These are phyloP conservation scores for Spialia ferax DNA, from an alignment of 2,888 invertebrate genomes.

Conservation along the genomic window DNA sequence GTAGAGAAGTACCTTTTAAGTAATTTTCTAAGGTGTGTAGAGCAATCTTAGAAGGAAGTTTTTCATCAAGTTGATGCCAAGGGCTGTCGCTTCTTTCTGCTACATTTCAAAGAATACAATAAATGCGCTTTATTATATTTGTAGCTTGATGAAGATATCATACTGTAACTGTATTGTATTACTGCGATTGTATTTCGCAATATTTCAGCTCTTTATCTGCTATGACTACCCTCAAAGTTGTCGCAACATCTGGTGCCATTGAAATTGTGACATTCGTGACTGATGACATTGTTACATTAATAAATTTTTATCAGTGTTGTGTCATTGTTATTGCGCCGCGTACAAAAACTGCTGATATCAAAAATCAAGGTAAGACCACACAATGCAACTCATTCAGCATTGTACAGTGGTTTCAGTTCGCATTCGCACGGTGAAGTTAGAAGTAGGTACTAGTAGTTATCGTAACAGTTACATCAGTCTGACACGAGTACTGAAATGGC, in stretches of 20 bases:
- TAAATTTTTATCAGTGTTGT: constrained; percentile 12
- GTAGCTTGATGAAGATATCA: background rate
- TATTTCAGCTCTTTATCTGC: background rate
- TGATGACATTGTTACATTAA: constrained; percentile 32
- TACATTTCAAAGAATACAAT: background rate
- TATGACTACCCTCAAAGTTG: background rate
- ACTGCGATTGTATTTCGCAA: background rate
- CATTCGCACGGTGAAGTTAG: constrained; percentile 4
- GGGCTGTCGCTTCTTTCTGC: background rate
- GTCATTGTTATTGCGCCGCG: constrained; percentile 11
- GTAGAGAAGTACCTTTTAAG: too few species aligned
- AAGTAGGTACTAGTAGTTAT: constrained; percentile 21
- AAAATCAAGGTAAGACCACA: constrained; percentile 51
- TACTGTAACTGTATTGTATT: background rate
- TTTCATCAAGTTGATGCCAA: background rate
- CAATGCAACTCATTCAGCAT: constrained; percentile 19
- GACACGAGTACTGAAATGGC: constrained; percentile 49
- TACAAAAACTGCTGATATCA: constrained; percentile 51
- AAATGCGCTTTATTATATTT: background rate
- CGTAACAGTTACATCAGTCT: constrained; percentile 40
- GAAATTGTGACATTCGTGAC: constrained; percentile 10
- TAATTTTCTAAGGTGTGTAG: too few species aligned
- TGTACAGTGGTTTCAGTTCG: constrained; percentile 3
- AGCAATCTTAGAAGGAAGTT: too few species aligned
- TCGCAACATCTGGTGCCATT: constrained; percentile 9